Base-by-base conservation (phyloP, 1,140 invertebrate genomes). In the Brachionus asplanchnoidis region DNA sequence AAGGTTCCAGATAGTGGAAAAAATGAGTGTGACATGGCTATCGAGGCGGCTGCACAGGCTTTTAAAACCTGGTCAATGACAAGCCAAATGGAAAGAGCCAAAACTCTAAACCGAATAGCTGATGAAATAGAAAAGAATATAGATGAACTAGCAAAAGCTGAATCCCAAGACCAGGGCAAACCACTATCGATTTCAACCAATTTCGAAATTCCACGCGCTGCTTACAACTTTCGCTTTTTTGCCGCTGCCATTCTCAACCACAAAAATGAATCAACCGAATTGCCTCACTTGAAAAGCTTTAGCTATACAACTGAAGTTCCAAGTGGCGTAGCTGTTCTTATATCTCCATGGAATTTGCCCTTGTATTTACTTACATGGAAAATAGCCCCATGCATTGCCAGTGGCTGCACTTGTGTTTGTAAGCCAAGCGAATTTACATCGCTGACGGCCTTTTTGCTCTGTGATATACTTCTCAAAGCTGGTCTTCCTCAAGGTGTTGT, bases 1-100 rank as follows among this genome's bases (percentile, higher is more conserved):
- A 90, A 95, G 86, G 92, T 97, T 12, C 91, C 94, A 53, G 95
- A 96, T 91, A 95, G 92, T n/a, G 93, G 93, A 85, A 94, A 93
- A 89, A 91, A 92, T 42, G 94, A 94, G 90, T 90, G 94, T 6
- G 92, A 94, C 86, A 88, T 91, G 84, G 94, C 94, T 32, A 94
- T 95, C 9, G 88, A 88, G 80, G 94, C 94, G n/a, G 95, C 94
- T 46, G 92, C 91, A 87, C 88, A 90, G 86, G 94, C 95, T 0
- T 95, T 95, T 87, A 88, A 92, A 23, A 90, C 92, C 42, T 92
- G 92, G 85, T 94, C 94, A 3, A 90, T 92, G 87, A 96, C 95
- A 94, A 91, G 95, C 46, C 91, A 91, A 56, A 92, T 95, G 92
- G 93, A 94, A 90, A 87, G 91, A 42, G 87, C 89, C 0, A 85